These are phyloP conservation scores for Pteropus rufus DNA, from an alignment of 2,797 vertebrate genomes.

Conservation along the genomic window DNA sequence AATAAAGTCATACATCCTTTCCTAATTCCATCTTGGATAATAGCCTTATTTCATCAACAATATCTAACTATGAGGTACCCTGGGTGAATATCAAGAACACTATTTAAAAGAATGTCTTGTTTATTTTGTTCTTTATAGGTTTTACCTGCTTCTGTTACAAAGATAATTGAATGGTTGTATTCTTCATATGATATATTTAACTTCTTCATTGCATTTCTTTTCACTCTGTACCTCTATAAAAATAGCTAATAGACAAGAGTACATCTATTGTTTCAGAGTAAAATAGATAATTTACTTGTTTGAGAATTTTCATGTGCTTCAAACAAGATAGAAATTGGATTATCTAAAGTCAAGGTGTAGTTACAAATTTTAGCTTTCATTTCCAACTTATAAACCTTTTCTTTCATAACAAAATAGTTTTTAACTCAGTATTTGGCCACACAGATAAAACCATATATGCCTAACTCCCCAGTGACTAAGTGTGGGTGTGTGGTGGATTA, in stretches of 20 bases:
- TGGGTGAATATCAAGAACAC: not conserved
- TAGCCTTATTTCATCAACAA: not conserved
- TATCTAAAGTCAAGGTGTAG: not conserved
- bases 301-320: not conserved
- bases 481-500: not conserved
- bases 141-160: not conserved
- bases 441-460: not conserved
- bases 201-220: not conserved
- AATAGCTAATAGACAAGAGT: not conserved
- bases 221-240: not conserved
- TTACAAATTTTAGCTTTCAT: not conserved
- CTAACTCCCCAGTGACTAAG: not conserved
- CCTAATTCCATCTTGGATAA: not conserved
- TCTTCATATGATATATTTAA: not conserved
- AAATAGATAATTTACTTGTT: not conserved
- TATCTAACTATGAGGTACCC: not conserved
- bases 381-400: not conserved
- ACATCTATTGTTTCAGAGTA: not conserved
- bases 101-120: not conserved
- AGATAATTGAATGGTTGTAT: not conserved
- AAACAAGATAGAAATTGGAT: not conserved
- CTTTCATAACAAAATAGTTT: not conserved
- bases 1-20: not conserved
- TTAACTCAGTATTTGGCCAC: not conserved
- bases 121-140: not conserved